phyloP scores from a whole-genome alignment of 2,797 vertebrate species.

The Dallia pectoralis region DNA sequence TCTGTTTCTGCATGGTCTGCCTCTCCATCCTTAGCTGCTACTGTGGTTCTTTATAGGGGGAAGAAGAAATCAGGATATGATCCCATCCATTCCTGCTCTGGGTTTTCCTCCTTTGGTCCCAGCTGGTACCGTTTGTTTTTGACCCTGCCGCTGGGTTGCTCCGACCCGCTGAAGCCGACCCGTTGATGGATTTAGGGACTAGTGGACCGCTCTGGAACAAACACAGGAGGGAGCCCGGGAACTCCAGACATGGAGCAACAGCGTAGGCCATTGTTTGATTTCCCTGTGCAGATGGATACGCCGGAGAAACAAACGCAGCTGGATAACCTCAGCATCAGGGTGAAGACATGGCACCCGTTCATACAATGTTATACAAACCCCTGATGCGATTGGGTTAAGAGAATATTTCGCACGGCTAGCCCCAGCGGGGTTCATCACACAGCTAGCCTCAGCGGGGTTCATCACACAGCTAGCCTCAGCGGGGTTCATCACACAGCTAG shows the following conservation, averaged over 20 bases:
- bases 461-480: too few species aligned
- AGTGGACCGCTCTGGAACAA: conserved; percentile 62
- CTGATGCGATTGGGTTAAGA: too few species aligned
- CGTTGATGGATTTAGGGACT: conserved; percentile 67
- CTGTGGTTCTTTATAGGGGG: conserved; percentile 18
- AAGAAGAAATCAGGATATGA: conserved; percentile 42
- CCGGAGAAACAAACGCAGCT: conserved; percentile 52
- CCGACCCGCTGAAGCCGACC: conserved; percentile 44
- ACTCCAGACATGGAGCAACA: conserved; percentile 44
- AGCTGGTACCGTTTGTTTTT: conserved; percentile 41
- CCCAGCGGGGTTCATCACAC: too few species aligned
- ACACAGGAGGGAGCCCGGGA: conserved; percentile 44
- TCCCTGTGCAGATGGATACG: conserved; percentile 53
- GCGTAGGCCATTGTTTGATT: conserved; percentile 64
- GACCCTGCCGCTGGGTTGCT: conserved; percentile 49
- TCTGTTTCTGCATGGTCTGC: background rate
- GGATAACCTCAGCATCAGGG: conserved; percentile 32
- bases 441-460: too few species aligned
- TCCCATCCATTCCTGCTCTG: conserved; percentile 51
- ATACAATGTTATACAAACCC: conserved; percentile 23
- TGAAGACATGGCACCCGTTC: conserved; percentile 31
- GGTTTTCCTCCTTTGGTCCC: conserved; percentile 47
- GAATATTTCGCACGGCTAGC: too few species aligned
- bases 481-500: too few species aligned
- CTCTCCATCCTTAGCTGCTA: background rate